Evolutionary conservation across 2,888 invertebrate species (phyloP).

Genomic region (Myopa testacea): DNA sequence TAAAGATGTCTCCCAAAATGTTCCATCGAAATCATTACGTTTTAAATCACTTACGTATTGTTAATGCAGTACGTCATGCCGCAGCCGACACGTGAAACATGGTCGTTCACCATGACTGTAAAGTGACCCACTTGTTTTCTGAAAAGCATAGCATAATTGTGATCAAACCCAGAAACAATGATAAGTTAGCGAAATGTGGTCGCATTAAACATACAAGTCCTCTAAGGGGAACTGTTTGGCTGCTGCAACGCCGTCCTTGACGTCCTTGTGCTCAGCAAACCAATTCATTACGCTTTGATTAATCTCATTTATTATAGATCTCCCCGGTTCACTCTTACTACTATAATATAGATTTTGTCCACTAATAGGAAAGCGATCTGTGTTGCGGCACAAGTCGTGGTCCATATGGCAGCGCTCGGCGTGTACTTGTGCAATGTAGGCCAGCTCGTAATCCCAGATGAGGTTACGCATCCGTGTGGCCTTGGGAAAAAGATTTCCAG

Average conservation of each 20-base stretch:
- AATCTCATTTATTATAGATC: no score
- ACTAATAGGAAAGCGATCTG: no score
- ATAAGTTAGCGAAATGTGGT: no score
- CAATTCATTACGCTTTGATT: no score
- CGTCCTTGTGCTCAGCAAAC: no score
- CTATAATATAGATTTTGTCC: no score
- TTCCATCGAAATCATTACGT: neutral
- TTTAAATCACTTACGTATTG: neutral
- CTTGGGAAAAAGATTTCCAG: constrained; percentile 35
- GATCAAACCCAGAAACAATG: constrained; percentile 5
- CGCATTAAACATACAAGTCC: no score
- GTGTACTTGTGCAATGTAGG: constrained; percentile 45
- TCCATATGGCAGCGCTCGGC: constrained; percentile 38
- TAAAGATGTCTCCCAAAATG: neutral
- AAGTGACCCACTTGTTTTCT: constrained; percentile 12
- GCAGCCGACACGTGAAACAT: constrained; percentile 29
- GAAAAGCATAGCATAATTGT: neutral
- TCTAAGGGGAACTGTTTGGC: no score
- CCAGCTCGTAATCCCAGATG: constrained; percentile 49
- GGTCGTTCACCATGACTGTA: constrained; percentile 25
- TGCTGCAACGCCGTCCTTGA: no score
- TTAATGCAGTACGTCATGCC: constrained; percentile 4
- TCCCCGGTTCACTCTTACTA: no score
- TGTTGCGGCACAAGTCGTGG: no score
- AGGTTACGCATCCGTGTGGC: constrained; percentile 49